A percentile compares a stretch with the other conserved stretches of the same genome.
These are phyloP conservation scores for Drosophila ficusphila DNA, from an alignment of 1,140 invertebrate species.

Conservation along the genomic window DNA sequence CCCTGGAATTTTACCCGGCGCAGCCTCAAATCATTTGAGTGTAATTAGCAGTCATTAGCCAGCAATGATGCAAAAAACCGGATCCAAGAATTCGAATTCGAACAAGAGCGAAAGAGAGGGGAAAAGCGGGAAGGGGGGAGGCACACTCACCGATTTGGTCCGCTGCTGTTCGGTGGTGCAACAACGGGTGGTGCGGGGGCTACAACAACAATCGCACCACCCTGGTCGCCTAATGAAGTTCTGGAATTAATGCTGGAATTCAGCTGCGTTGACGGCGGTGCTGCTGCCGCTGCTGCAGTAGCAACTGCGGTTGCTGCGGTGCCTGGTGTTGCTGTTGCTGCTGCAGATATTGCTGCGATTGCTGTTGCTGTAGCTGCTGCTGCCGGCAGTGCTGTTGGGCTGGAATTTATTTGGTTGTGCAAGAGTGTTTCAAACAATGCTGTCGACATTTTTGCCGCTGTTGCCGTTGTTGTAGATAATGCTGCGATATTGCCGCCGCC, in stretches of 20 bases:
- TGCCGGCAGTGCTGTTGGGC: slow-evolving; percentile 46
- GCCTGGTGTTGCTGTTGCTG: slow-evolving; percentile 31
- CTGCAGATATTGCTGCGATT: slow-evolving; percentile 17
- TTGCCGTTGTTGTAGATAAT: slow-evolving; percentile 27
- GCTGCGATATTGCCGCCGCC: slow-evolving; percentile 12
- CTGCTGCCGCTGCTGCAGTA: slow-evolving; percentile 25
- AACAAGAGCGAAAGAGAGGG: slow-evolving; percentile 12
- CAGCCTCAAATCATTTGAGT: slow-evolving; percentile 58
- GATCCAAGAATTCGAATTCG: background rate
- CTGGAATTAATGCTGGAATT: slow-evolving; percentile 82
- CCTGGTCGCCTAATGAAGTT: slow-evolving; percentile 81
- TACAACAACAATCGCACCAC: slow-evolving; percentile 9
- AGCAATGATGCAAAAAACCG: slow-evolving; percentile 10
- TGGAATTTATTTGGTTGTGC: slow-evolving; percentile 83
- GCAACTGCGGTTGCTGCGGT: slow-evolving; percentile 27
- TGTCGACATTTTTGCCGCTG: slow-evolving; percentile 62
- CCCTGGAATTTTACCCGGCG: background rate
- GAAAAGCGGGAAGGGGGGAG: too few relatives aligned
- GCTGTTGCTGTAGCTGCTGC: slow-evolving; percentile 25
- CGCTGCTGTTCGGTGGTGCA: slow-evolving; percentile 17
- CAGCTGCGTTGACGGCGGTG: slow-evolving; percentile 53
- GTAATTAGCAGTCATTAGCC: slow-evolving; percentile 62
- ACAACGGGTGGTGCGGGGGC: slow-evolving; percentile 15
- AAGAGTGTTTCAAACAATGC: slow-evolving; percentile 83
- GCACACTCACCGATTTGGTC: slow-evolving; percentile 61